Conservation (phyloP, 2,888 invertebrate species). For the Macrosiphum euphorbiae region DNA sequence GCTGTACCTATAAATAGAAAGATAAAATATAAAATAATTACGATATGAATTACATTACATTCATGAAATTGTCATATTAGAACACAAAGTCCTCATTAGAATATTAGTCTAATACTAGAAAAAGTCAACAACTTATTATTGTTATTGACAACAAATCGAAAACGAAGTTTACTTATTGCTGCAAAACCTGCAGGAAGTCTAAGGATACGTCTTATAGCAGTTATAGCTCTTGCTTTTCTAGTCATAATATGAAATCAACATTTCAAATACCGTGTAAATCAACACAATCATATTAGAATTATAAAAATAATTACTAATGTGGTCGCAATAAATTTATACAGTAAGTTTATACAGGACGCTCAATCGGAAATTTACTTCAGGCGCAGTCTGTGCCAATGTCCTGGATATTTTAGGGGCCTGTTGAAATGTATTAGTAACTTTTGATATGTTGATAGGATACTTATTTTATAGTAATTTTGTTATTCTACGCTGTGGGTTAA, state of each 20-base stretch:
- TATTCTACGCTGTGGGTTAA: too few species aligned
- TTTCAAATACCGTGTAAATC: neutral
- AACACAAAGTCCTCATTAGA: neutral
- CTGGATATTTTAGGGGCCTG: too few species aligned
- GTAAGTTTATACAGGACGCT: too few species aligned
- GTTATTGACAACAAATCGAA: neutral
- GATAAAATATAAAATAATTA: slow-evolving; percentile 32
- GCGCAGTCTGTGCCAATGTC: too few species aligned
- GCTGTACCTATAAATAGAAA: neutral
- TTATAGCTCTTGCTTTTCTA: too few species aligned
- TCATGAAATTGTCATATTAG: neutral
- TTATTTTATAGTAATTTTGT: too few species aligned
- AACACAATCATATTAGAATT: neutral
- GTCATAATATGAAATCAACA: neutral
- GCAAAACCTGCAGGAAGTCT: neutral
- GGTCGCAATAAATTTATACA: too few species aligned
- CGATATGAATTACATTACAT: slow-evolving; percentile 30
- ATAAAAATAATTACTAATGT: neutral
- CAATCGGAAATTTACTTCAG: too few species aligned
- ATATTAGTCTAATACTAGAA: neutral
- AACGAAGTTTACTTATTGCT: neutral
- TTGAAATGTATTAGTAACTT: too few species aligned
- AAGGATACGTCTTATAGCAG: neutral
- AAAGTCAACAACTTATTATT: neutral
- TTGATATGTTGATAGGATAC: too few species aligned